These are phyloP conservation scores for Schizothorax lantsangensis DNA, from an alignment of 2,797 vertebrate genomes.

Conservation along the genomic window DNA sequence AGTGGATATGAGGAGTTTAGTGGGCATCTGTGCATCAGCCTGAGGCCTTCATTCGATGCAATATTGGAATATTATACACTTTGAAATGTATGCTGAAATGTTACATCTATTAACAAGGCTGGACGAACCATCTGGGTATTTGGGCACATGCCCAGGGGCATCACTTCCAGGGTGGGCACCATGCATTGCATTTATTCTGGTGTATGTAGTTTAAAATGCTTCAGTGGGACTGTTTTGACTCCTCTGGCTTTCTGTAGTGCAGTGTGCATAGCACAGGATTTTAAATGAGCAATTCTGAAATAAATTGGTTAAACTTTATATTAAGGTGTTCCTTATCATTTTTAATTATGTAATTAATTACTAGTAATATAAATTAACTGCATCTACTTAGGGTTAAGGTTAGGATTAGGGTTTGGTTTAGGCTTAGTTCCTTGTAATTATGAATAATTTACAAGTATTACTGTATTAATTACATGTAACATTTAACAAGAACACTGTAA, in stretches of 20 bases:
- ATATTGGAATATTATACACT: conserved; percentile 1
- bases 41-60: conserved; percentile 3
- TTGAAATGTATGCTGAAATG: background rate
- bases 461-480: background rate
- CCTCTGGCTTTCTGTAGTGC: background rate
- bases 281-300: background rate
- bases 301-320: background rate
- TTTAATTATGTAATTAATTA: background rate
- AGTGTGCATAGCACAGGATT: background rate
- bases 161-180: background rate
- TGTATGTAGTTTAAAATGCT: background rate
- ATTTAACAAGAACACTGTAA: background rate
- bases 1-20: background rate
- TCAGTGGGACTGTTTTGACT: background rate
- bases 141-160: background rate
- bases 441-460: too few species aligned
- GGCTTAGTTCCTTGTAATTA: too few species aligned
- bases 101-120: background rate
- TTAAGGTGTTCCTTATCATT: background rate
- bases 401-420: background rate
- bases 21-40: background rate
- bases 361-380: background rate
- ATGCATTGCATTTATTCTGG: background rate
- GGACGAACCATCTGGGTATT: background rate
- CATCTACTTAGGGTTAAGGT: background rate